Evolutionary conservation across 2,797 vertebrate species (phyloP), one percentile per base, ranked within the genome.

Genomic region (Philypnodon macrostomus): DNA sequence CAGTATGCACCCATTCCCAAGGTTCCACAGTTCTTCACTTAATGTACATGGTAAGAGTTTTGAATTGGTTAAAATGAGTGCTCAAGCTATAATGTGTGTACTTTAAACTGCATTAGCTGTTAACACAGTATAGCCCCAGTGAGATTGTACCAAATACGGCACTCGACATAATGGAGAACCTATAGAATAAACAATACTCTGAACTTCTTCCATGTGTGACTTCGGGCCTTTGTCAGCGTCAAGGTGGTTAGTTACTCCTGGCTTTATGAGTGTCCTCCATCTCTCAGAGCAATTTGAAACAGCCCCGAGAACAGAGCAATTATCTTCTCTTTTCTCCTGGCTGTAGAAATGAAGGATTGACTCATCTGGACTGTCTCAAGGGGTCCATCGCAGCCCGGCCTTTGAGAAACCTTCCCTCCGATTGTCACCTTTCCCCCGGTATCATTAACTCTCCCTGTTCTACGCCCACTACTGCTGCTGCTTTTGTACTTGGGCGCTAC

Each of bases 261-360:
- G 67, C 73, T 82, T 82, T 70, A 80, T 82, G 74, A 79, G 68
- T 62, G 56, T 70, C 75, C 70, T 75, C 77, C 51, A 66, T 80
- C 77, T 81, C 77, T 85, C 82, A 78, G 55, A 82, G 82, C 81
- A 84, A 86, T 87, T 80, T 78, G 59, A 83, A 55, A 74, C 60
- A 50, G 61, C 72, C 63, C 39, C 45, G 66, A 83, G 82, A 86
- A 71, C 74, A 76, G 77, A 84, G 75, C 86, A 88, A 88, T 87
- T 88, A 88, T 83, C 77, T 74, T 79, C 66, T 68, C 46, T 74
- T 77, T 67, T 77, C 76, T 63, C 55, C 59, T 24, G 69, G 73
- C 80, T 70, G 65, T 72, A 73, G 73, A 84, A 84, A 87, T 86
- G 84, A 88, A 81, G 67, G 77, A 87, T 85, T 51, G 77, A 78